Evolutionary conservation across 2,888 invertebrate species (phyloP).

Genomic region (Pandemis heparana): DNA sequence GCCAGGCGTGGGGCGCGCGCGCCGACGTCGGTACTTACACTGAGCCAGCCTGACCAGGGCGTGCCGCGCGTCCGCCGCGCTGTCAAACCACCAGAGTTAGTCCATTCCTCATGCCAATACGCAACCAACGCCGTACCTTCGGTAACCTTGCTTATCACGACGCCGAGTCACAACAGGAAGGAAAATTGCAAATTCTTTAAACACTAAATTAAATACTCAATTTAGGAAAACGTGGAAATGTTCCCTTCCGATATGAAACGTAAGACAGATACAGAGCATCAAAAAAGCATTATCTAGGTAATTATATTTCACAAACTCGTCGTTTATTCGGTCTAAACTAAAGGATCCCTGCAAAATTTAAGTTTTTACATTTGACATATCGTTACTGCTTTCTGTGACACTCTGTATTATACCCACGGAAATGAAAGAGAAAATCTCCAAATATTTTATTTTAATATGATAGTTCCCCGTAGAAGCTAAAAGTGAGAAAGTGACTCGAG

Average conservation of each 20-base stretch:
- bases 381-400: too few species aligned
- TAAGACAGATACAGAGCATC: neutral
- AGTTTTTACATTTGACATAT: too few species aligned
- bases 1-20: neutral
- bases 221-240: neutral
- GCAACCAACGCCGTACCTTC: slow-evolving; percentile 21
- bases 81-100: slow-evolving; percentile 53
- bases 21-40: slow-evolving; percentile 90
- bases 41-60: slow-evolving; percentile 95
- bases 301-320: too few species aligned
- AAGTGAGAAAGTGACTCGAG: too few species aligned
- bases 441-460: too few species aligned
- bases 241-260: neutral
- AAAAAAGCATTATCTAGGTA: too few species aligned
- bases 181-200: neutral
- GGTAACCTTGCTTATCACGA: slow-evolving; percentile 31
- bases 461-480: too few species aligned
- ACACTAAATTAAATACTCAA: neutral
- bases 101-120: slow-evolving; percentile 45
- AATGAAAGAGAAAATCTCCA: too few species aligned
- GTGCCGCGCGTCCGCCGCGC: slow-evolving; percentile 91
- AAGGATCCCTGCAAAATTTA: too few species aligned
- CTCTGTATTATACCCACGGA: too few species aligned
- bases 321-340: too few species aligned
- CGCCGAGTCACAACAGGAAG: slow-evolving; percentile 4